These are phyloP conservation scores for Lethenteron reissneri DNA, from an alignment of 2,113 vertebrate species.

Conservation along the genomic window DNA sequence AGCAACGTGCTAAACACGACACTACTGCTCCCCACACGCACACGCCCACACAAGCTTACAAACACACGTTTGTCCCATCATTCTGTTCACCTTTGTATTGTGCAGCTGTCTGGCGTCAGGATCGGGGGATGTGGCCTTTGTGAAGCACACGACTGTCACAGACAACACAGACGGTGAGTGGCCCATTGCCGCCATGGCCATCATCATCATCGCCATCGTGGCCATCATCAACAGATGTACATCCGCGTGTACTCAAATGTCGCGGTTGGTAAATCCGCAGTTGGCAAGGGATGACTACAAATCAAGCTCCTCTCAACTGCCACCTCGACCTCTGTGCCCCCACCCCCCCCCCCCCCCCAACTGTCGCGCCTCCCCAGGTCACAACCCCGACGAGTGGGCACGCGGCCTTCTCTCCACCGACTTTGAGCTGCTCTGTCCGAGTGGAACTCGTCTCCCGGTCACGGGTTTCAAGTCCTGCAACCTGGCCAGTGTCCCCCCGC, in stretches of 20 bases:
- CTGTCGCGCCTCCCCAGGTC: conserved; percentile 23
- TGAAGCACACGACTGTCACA: conserved; percentile 45
- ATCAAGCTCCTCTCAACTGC: no score
- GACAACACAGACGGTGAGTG: conserved; percentile 45
- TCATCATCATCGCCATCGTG: no score
- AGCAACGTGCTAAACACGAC: no score
- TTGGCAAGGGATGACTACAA: no score
- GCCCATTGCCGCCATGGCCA: neutral
- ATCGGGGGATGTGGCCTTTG: conserved; percentile 47
- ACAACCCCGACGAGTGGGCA: conserved; percentile 38
- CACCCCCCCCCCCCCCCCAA: no score
- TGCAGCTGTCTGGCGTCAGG: conserved; percentile 41
- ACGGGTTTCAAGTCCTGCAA: conserved; percentile 41
- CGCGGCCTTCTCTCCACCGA: conserved; percentile 24
- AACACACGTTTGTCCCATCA: no score
- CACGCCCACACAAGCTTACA: no score
- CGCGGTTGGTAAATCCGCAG: no score
- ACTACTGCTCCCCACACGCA: no score
- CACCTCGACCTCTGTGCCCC: no score
- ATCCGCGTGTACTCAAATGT: no score
- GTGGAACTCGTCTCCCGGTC: conserved; percentile 45
- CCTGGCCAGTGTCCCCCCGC: conserved; percentile 55
- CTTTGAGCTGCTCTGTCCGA: conserved; percentile 65
- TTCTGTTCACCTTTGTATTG: neutral
- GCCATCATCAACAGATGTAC: no score